Conservation (phyloP, 1,140 invertebrate genomes). For the Drosophila setifemur region DNA sequence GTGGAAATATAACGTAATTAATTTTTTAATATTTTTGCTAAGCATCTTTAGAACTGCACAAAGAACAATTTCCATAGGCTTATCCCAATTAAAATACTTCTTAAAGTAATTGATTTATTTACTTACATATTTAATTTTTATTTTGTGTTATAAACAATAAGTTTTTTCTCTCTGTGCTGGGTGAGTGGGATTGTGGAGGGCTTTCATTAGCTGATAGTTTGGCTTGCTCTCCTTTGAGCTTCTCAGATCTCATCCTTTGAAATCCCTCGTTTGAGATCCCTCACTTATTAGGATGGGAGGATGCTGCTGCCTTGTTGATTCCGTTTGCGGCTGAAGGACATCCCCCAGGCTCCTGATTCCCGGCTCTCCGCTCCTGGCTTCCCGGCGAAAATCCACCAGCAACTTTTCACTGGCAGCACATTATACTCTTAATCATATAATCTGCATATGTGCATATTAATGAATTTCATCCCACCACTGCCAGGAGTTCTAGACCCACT, state of each 20-base stretch:
- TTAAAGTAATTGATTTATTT: too few species aligned
- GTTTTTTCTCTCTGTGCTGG: too few species aligned
- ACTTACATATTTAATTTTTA: too few species aligned
- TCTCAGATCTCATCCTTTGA: not conserved
- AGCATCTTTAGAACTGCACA: too few species aligned
- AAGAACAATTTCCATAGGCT: too few species aligned
- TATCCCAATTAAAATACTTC: too few species aligned
- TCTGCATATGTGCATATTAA: slow-evolving; percentile 80
- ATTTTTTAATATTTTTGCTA: too few species aligned
- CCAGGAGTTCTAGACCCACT: not conserved
- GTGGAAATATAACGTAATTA: too few species aligned
- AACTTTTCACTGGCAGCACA: not conserved
- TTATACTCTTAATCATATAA: slow-evolving; percentile 72
- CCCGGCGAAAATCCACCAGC: not conserved
- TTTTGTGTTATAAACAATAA: too few species aligned
- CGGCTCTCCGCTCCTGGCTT: too few species aligned
- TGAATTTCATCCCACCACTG: slow-evolving; percentile 23
- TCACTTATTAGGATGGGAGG: slow-evolving; percentile 5
- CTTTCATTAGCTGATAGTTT: slow-evolving; percentile 75
- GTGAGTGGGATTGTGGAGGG: not conserved
- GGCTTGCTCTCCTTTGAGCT: not conserved
- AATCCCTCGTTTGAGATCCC: not conserved
- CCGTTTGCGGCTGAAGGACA: not conserved
- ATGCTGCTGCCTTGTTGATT: not conserved
- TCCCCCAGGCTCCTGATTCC: too few species aligned